Percentiles rank a stretch among this genome's conserved stretches.
Conservation (phyloP, 1,140 invertebrate species). For the Penaeus vannamei region DNA sequence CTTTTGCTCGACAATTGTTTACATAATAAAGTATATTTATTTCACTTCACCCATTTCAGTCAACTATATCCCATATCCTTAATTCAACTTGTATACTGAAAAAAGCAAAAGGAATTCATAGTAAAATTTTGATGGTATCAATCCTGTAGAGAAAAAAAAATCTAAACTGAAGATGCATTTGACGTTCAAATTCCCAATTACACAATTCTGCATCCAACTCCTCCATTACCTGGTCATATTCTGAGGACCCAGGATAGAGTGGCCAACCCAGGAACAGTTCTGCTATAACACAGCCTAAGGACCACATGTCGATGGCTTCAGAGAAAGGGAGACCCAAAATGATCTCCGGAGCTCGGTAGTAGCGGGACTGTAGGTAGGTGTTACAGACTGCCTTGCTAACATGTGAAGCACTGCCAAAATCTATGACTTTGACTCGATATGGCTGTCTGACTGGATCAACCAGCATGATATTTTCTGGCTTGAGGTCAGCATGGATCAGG, state of each 20-base stretch:
- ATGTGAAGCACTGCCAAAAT: slow-evolving; percentile 99
- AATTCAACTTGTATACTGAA: background rate
- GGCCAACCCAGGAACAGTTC: slow-evolving; percentile 99
- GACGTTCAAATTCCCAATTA: background rate
- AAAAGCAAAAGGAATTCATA: background rate
- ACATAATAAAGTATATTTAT: no score
- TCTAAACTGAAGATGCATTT: background rate
- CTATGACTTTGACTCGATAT: slow-evolving; percentile 98
- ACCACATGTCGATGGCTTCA: slow-evolving; percentile 99
- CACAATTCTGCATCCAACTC: background rate
- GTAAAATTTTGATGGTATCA: background rate
- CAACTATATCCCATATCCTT: no score
- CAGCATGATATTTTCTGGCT: slow-evolving; percentile 99
- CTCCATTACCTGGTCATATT: slow-evolving; percentile 90
- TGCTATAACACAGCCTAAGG: slow-evolving; percentile 98
- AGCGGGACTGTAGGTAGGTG: slow-evolving; percentile 98
- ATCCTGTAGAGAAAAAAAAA: background rate
- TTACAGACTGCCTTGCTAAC: slow-evolving; percentile 99
- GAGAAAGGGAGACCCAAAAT: slow-evolving; percentile 97
- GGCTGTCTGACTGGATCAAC: slow-evolving; percentile 98
- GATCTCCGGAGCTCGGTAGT: slow-evolving; percentile 99
- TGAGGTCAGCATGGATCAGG: slow-evolving; percentile 98
- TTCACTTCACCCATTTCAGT: no score
- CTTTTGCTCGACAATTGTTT: background rate
- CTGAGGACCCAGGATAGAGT: slow-evolving; percentile 98